A percentile compares a stretch with the other conserved stretches of the same genome.
phyloP scores from a whole-genome alignment of 2,888 invertebrate species.

The Andrena trimmerana region DNA sequence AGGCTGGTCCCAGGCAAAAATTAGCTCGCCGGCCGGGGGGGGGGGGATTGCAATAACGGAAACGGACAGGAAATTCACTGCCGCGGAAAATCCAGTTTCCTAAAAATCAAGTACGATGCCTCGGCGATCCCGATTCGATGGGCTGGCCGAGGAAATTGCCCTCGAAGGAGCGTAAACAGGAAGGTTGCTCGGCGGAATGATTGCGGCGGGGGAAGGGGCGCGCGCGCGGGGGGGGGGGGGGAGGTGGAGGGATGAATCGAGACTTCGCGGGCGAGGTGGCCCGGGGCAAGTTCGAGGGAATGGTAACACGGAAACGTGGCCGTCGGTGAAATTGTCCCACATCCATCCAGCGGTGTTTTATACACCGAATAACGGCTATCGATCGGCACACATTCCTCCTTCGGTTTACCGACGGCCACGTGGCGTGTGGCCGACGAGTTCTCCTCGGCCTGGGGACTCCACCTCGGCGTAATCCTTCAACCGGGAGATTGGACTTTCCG shows the following conservation, averaged over 20 bases:
- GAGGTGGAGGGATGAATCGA: neutral
- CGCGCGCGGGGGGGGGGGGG: neutral
- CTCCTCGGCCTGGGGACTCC: neutral
- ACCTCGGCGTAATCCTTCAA: constrained; percentile 18
- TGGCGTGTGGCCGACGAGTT: constrained; percentile 26
- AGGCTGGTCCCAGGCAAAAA: neutral
- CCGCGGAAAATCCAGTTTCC: constrained; percentile 10
- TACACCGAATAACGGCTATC: constrained; percentile 56
- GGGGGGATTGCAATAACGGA: constrained; percentile 3
- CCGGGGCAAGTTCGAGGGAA: neutral
- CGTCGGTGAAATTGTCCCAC: constrained; percentile 28
- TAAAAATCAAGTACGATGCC: neutral
- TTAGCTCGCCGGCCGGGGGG: neutral
- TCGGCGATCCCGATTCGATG: neutral
- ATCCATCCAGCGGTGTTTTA: constrained; percentile 41
- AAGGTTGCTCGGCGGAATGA: neutral
- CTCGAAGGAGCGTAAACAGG: constrained; percentile 10
- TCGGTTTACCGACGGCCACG: constrained; percentile 22
- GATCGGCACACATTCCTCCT: constrained; percentile 58
- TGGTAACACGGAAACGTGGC: constrained; percentile 23
- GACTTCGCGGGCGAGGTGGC: neutral
- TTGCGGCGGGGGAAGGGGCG: no score
- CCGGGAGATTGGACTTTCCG: constrained; percentile 40
- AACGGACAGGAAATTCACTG: neutral
- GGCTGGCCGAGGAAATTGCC: constrained; percentile 9